Evolutionary conservation across 1,140 invertebrate species (phyloP).

Genomic region (Trigoniulus corallinus): DNA sequence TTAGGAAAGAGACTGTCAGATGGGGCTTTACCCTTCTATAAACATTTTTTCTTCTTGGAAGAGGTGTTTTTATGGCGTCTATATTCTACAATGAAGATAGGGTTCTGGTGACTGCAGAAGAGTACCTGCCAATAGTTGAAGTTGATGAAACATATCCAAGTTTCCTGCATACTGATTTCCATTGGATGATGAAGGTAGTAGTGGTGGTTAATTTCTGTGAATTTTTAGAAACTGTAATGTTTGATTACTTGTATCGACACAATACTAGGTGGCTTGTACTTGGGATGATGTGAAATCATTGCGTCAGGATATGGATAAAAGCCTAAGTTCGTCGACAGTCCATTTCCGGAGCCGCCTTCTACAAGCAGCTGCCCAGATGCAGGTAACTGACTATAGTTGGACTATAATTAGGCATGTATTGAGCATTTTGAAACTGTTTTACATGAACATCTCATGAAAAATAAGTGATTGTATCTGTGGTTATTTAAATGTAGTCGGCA

Average conservation of each 20-base stretch:
- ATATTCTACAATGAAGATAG: constrained; percentile 87
- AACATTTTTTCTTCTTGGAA: constrained; percentile 23
- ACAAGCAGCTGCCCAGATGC: constrained; percentile 80
- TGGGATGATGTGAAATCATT: constrained; percentile 90
- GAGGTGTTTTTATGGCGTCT: constrained; percentile 81
- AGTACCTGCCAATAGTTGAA: constrained; percentile 88
- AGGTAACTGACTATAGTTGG: constrained; percentile 37
- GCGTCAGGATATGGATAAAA: constrained; percentile 81
- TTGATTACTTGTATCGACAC: no score
- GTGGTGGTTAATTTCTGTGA: no score
- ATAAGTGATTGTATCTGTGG: not conserved
- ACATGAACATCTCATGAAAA: constrained; percentile 1
- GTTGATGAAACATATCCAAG: constrained; percentile 89
- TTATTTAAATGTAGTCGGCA: constrained; percentile 37
- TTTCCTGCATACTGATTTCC: constrained; percentile 77
- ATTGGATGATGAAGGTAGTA: constrained; percentile 90
- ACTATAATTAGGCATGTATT: not conserved
- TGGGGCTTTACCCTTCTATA: not conserved
- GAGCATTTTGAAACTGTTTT: not conserved
- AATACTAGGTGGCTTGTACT: constrained; percentile 61
- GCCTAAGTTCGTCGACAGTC: constrained; percentile 63
- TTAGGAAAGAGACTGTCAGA: not conserved
- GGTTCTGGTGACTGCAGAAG: constrained; percentile 86
- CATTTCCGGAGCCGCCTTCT: constrained; percentile 84
- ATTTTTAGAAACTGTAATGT: no score